Evolutionary conservation across 1,140 invertebrate genomes (phyloP), one percentile per base, ranked within the genome.

Genomic region (Pemphigus obesinymphae): DNA sequence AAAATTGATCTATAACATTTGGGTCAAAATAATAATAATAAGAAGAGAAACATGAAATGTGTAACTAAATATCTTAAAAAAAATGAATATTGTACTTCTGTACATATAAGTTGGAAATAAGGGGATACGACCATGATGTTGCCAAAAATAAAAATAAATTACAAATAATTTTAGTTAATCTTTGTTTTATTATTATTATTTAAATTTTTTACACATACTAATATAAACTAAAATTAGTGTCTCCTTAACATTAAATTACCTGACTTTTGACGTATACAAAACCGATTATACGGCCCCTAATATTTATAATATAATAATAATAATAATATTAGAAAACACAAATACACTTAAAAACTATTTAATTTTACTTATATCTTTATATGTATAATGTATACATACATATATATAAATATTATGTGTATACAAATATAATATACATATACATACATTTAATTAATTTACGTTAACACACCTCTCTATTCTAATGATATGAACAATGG

Each of bases 401-500:
- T 31, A 53, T 58, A 37, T 23, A 37, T 43, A 55, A n/a, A 73
- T 73, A 45, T 26, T 72, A 29, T 72, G 20, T 72, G 29, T 45
- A 23, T 43, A 15, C 48, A 20, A 45, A 23, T 72, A n/a, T n/a
- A 23, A 37, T 29, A 78, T 17, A 58, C 68, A 29, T 43, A 45
- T 40, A 43, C 34, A 45, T 45, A 45, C 40, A 78, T 78, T n/a
- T 61, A 40, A 43, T 80, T 43, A 80, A 40, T 80, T 43, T 63
- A 80, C 6, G 55, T 80, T 80, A 63, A 80, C 55, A 80, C 76
- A 63, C 76, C 55, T 80, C 53, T 61, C 76, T 80, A 80, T 63
- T 61, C 76, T 80, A 80, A 80, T 80, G 76, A 80, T 80, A 80
- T 80, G 76, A 80, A 80, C 76, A 80, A 80, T 80, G 76, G 76